Evolutionary conservation across 2,888 invertebrate species (phyloP), one percentile per base, ranked within the genome.

Genomic region (Hydrotaea diabolus): DNA sequence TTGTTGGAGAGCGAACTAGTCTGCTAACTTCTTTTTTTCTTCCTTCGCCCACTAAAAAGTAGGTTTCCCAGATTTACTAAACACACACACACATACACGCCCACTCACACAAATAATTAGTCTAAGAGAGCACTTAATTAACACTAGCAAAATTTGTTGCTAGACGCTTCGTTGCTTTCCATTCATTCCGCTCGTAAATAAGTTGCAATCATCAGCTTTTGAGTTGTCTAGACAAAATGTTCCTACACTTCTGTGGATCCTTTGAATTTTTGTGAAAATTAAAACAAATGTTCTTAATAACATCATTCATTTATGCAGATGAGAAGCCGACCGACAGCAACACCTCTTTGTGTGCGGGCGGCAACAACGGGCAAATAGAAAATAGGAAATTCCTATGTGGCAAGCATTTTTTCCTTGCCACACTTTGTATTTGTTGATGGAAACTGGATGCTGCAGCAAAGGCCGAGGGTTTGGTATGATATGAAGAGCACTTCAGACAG

Each of bases 51-150:
- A n/a, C n/a, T n/a, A n/a, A 31, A 66, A 66, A 66, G 66, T 66
- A 66, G 66, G 66, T 66, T 43, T 66, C 39, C 11, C 36, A 39
- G 66, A 66, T 66, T 66, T 66, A 11, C 62, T 7, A 2, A 31
- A 31, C 31, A 31, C 31, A 31, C 31, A 2, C 31, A 31, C 31
- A 31, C 31, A 31, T 7, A 31, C 31, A 31, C 31, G 3, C 31
- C 2, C 31, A 31, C 31, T 4, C 66, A 66, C 55, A 66, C 55
- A 55, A 66, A 66, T 66, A 66, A 66, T 66, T 66, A 66, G 66
- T 66, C 66, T 66, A 43, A 66, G 66, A 66, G 66, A 66, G 66
- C 66, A 66, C 66, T 66, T 66, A 66, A 66, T 66, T 66, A 66
- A 66, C 66, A 66, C 66, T 66, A 39, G 66, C 17, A 39, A 66